Evolutionary conservation across 2,888 invertebrate genomes (phyloP).

Genomic region (Timandra comae): DNA sequence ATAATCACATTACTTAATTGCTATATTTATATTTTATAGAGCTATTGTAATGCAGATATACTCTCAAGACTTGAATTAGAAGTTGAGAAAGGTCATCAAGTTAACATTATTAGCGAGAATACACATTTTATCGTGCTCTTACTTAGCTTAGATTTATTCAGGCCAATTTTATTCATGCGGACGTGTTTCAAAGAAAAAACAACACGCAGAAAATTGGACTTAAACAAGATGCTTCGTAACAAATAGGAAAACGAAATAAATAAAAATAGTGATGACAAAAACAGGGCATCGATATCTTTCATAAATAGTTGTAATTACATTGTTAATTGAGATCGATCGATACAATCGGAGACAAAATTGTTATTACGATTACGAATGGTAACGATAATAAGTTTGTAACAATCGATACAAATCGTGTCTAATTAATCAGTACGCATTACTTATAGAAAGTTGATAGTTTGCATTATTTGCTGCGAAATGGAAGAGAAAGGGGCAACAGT

Average conservation of each 20-base stretch:
- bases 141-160: not conserved
- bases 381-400: slow-evolving; percentile 44
- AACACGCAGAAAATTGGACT: not conserved
- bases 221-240: not conserved
- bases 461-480: slow-evolving; percentile 42
- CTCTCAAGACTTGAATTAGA: slow-evolving; percentile 27
- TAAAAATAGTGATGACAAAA: not conserved
- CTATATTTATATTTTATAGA: slow-evolving; percentile 27
- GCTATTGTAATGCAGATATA: slow-evolving; percentile 31
- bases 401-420: slow-evolving; percentile 58
- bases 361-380: slow-evolving; percentile 40
- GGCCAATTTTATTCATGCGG: not conserved
- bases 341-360: slow-evolving; percentile 32
- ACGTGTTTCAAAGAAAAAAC: not conserved
- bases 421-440: slow-evolving; percentile 72
- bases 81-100: slow-evolving; percentile 33
- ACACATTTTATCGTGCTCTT: not conserved
- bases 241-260: too few species aligned
- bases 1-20: slow-evolving; percentile 29
- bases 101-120: slow-evolving; percentile 23
- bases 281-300: not conserved
- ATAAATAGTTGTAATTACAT: slow-evolving; percentile 14
- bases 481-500: slow-evolving; percentile 59
- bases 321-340: slow-evolving; percentile 19
- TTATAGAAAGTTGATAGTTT: slow-evolving; percentile 60